phyloP scores from a whole-genome alignment of 1,140 invertebrate species.

The Danaus plexippus region DNA sequence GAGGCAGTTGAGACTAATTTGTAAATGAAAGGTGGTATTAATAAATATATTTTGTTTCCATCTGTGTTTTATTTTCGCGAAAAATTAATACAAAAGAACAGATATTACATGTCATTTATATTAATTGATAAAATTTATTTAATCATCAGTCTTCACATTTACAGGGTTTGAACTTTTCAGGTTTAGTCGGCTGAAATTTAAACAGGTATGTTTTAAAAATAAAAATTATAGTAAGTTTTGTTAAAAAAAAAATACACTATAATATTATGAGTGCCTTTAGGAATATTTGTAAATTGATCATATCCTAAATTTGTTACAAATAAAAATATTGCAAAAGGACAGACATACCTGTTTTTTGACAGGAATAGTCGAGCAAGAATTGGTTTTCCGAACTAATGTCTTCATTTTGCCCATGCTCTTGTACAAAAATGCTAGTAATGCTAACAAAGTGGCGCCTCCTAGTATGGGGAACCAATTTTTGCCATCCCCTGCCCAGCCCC shows the following conservation, averaged over 20 bases:
- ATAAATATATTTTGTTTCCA: conserved; percentile 69
- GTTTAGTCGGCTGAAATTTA: conserved; percentile 14
- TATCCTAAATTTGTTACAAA: too few species aligned
- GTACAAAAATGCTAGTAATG: conserved; percentile 15
- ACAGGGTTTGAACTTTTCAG: conserved; percentile 15
- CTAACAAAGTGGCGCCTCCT: conserved; percentile 20
- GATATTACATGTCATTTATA: not conserved
- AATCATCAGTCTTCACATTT: conserved; percentile 7
- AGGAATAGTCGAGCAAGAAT: conserved; percentile 14
- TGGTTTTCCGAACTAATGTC: conserved; percentile 6
- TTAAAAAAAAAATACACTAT: not conserved
- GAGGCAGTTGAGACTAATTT: conserved; percentile 51
- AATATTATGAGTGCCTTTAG: too few species aligned
- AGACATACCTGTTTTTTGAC: not conserved
- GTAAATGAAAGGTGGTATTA: conserved; percentile 61
- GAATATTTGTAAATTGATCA: too few species aligned
- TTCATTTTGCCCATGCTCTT: conserved; percentile 19
- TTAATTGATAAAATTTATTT: not conserved
- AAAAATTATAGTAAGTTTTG: not conserved
- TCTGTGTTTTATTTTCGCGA: conserved; percentile 26
- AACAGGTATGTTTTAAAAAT: conserved; percentile 4
- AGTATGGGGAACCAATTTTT: conserved; percentile 13
- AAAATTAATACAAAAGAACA: too few species aligned
- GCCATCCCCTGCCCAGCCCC: not conserved
- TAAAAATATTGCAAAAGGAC: too few species aligned